These are phyloP conservation scores for Odontocerum albicorne DNA, from an alignment of 2,888 invertebrate species.

Conservation along the genomic window DNA sequence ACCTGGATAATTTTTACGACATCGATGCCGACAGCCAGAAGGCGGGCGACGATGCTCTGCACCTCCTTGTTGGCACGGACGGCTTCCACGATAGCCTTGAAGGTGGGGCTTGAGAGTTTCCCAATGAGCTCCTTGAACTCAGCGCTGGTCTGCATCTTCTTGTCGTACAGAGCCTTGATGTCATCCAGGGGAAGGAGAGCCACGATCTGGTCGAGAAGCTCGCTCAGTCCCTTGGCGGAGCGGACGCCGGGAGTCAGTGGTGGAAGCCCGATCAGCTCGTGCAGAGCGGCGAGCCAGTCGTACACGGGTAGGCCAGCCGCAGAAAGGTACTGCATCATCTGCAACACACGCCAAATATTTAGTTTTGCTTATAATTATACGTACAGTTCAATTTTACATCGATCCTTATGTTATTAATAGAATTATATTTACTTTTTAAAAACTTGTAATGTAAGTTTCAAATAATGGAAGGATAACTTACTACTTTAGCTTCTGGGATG, in stretches of 20 bases:
- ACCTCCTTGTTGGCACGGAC: conserved; percentile 2
- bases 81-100: conserved; percentile 4
- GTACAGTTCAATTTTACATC: no score
- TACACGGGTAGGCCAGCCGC: conserved; percentile 5
- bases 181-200: conserved; percentile 21
- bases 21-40: no score
- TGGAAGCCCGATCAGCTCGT: conserved; percentile 5
- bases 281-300: not conserved
- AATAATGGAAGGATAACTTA: conserved; percentile 1
- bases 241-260: not conserved
- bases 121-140: conserved; percentile 9
- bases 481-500: conserved; percentile 15
- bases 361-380: no score
- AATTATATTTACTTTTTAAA: not conserved
- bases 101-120: conserved; percentile 2
- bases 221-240: conserved; percentile 4
- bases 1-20: no score
- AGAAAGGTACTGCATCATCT: conserved; percentile 3
- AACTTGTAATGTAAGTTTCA: not conserved
- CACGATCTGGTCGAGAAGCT: conserved; percentile 14
- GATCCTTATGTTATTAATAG: no score
- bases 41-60: no score
- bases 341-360: no score
- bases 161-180: conserved; percentile 5
- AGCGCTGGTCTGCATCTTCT: conserved; percentile 7